Evolutionary conservation across 1,140 invertebrate species (phyloP), one percentile per base, ranked within the genome.

Genomic region (Leptonema lineaticorne): DNA sequence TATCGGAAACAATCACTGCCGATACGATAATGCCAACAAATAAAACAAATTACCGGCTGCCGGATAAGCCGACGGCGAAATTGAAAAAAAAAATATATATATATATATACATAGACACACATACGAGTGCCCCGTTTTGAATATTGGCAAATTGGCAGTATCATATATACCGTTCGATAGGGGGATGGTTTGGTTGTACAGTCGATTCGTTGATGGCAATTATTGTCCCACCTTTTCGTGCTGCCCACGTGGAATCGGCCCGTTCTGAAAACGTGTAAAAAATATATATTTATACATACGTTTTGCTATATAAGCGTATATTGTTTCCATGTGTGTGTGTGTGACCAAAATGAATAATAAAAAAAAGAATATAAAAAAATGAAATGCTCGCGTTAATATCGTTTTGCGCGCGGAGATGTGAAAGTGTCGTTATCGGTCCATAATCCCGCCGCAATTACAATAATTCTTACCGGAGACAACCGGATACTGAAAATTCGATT

Each of bases 371-470:
- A 58, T 46, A 48, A 67, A 69, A 69, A 67, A 72, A 72, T 72
- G 65, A 72, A 72, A 72, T 72, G 62, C 67, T 69, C 71, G 56
- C 68, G 68, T 67, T 72, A 69, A 72, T 72, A 72, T 72, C 64
- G 60, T 53, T n/a, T 53, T 26, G 62, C 67, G 70, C 46, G 63
- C 66, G 46, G 70, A 69, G 70, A 72, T 69, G 67, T 67, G 64
- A 62, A 57, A 68, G 70, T 63, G 68, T 65, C 70, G 70, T 72
- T 72, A 72, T 72, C 70, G 67, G 70, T 29, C 70, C 45, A 64
- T 72, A 69, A 72, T 72, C 67, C 70, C 37, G 50, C 70, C 70
- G 67, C 67, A 72, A 72, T 72, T 72, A 72, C 70, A 72, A 72
- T 72, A 72, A 72, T 72, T 72, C 70, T 72, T 72, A 67, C 67